These are phyloP conservation scores for Campylomormyrus tamandua DNA, from an alignment of 2,113 vertebrate species.

Conservation along the genomic window DNA sequence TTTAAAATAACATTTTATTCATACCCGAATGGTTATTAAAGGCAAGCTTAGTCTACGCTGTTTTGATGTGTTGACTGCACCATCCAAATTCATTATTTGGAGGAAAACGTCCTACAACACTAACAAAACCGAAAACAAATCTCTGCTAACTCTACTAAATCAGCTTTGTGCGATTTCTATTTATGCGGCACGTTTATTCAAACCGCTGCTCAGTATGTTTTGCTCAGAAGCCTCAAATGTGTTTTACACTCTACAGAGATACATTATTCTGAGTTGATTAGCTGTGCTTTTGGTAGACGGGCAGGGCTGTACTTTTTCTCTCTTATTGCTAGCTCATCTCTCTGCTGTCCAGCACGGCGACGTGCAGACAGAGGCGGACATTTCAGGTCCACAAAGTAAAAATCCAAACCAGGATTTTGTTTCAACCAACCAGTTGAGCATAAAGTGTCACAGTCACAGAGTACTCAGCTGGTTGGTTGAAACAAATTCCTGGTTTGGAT, in stretches of 20 bases:
- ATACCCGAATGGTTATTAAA: not conserved
- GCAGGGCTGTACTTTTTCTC: not conserved
- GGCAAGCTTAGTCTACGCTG: not conserved
- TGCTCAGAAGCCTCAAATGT: not conserved
- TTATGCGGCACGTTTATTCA: not conserved
- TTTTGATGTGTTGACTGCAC: not conserved
- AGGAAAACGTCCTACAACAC: not conserved
- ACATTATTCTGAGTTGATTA: not conserved
- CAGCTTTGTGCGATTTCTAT: not conserved
- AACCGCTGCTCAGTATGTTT: not conserved
- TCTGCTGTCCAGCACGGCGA: not conserved
- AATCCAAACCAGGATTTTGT: too few relatives aligned
- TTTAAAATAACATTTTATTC: not conserved
- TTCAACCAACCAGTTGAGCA: too few relatives aligned
- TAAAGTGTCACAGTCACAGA: too few relatives aligned
- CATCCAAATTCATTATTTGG: not conserved
- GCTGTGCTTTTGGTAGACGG: not conserved
- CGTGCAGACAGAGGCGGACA: too few relatives aligned
- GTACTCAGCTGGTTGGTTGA: too few relatives aligned
- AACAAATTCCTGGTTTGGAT: too few relatives aligned
- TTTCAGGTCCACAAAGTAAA: too few relatives aligned
- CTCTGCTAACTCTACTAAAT: not conserved
- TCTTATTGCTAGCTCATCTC: not conserved
- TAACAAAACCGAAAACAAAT: not conserved
- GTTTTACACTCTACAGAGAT: not conserved